A percentile compares a stretch with the other conserved stretches of the same genome.
phyloP scores from a whole-genome alignment of 2,888 invertebrate species.

The Melanotus villosus region DNA sequence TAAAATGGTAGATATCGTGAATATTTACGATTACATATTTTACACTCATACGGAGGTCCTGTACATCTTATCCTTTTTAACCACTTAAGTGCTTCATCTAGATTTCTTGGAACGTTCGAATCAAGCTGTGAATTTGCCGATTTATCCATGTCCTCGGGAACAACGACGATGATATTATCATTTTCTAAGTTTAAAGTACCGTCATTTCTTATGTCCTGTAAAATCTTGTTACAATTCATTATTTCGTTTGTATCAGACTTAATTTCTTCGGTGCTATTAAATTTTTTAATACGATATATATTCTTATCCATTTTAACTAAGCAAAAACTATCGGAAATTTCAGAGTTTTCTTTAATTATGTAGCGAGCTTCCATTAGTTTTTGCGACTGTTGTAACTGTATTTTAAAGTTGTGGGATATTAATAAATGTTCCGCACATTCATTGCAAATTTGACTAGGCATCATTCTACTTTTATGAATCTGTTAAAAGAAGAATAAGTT shows the following conservation, averaged over 20 bases:
- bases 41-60: background rate
- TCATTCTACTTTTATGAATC: background rate
- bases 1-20: background rate
- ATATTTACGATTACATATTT: background rate
- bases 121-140: too few species aligned
- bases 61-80: background rate
- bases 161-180: background rate
- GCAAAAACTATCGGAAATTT: background rate
- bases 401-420: slow-evolving; percentile 10
- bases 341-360: background rate
- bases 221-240: background rate
- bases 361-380: background rate
- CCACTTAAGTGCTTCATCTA: background rate
- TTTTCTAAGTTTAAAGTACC: background rate
- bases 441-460: slow-evolving; percentile 1
- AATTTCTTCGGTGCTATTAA: background rate
- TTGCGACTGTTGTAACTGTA: slow-evolving; percentile 6
- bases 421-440: background rate
- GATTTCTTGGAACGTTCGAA: background rate
- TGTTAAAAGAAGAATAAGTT: background rate
- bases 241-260: background rate
- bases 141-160: background rate
- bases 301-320: slow-evolving; percentile 1
- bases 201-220: background rate
- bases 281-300: background rate